Percentiles rank a stretch among this genome's conserved stretches.
phyloP scores from a whole-genome alignment of 2,888 invertebrate species.

The Dugesia japonica region DNA sequence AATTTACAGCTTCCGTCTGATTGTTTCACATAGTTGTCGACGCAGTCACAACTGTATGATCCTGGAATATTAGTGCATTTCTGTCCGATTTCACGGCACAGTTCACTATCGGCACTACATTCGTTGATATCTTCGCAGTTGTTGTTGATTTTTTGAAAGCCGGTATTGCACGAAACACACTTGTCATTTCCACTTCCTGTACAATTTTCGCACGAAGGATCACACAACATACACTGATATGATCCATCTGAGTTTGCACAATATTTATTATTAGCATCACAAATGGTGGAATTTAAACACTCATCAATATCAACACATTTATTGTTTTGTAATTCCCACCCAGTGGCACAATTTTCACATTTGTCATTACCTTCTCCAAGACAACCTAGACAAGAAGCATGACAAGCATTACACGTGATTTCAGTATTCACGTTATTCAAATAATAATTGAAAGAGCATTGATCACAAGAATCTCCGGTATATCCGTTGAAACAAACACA shows the following conservation, averaged over 20 bases:
- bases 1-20: neutral
- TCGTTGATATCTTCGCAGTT: conserved; percentile 22
- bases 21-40: neutral
- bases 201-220: neutral
- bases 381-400: neutral
- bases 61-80: neutral
- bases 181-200: neutral
- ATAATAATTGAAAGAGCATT: neutral
- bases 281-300: neutral
- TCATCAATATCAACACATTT: neutral
- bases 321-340: neutral
- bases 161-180: neutral
- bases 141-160: neutral
- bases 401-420: neutral
- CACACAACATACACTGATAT: conserved; percentile 1
- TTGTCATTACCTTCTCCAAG: neutral
- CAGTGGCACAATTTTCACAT: neutral
- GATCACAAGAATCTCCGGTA: neutral
- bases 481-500: conserved; percentile 21
- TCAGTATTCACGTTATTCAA: too few species aligned
- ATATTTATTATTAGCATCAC: neutral
- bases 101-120: conserved; percentile 9
- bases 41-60: conserved; percentile 11
- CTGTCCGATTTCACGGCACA: neutral
- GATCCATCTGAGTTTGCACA: neutral